phyloP scores from a whole-genome alignment of 2,888 invertebrate species.

The Coenonympha glycerion region DNA sequence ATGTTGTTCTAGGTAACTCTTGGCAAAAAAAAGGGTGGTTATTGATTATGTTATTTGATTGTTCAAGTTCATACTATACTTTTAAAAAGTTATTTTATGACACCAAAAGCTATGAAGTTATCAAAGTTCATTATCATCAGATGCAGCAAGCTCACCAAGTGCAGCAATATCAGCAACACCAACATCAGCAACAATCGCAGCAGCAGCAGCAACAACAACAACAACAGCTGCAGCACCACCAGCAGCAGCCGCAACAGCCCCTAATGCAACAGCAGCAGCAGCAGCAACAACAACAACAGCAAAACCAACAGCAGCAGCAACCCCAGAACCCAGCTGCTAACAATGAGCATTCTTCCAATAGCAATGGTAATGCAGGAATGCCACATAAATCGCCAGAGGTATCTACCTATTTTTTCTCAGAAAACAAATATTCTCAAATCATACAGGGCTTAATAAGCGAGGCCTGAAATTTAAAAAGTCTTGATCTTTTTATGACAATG shows the following conservation, averaged over 20 bases:
- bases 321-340: constrained; percentile 48
- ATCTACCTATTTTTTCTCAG: constrained; percentile 32
- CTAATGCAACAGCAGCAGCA: constrained; percentile 51
- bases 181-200: constrained; percentile 48
- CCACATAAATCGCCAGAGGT: constrained; percentile 64
- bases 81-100: too few relatives aligned
- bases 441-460: too few relatives aligned
- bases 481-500: too few relatives aligned
- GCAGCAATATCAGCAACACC: constrained; percentile 53
- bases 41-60: too few relatives aligned
- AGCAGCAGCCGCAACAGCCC: constrained; percentile 51
- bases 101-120: too few relatives aligned
- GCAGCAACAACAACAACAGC: constrained; percentile 44
- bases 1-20: too few relatives aligned
- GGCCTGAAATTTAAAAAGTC: too few relatives aligned
- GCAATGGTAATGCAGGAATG: constrained; percentile 59
- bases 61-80: too few relatives aligned
- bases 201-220: constrained; percentile 58
- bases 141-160: constrained; percentile 70
- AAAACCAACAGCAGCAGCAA: constrained; percentile 47
- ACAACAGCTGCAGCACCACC: constrained; percentile 50
- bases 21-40: too few relatives aligned
- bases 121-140: constrained; percentile 33
- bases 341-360: constrained; percentile 68
- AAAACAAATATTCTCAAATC: too few relatives aligned